These are phyloP conservation scores for Macaria liturata DNA, from an alignment of 2,888 invertebrate species.

Conservation along the genomic window DNA sequence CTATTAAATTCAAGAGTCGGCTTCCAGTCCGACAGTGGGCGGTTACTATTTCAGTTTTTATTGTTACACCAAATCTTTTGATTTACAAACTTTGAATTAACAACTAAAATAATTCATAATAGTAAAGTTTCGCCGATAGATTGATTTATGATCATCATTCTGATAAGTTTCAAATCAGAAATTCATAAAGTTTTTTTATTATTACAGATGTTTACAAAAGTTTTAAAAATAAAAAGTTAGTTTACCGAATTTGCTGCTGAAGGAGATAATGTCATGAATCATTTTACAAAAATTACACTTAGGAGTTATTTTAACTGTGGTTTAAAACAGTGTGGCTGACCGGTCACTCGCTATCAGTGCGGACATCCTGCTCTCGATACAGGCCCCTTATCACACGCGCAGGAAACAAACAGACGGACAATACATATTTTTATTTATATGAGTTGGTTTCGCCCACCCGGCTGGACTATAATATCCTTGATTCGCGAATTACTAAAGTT, in stretches of 20 bases:
- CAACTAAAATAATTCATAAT: too few species aligned
- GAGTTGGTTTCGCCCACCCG: constrained; percentile 60
- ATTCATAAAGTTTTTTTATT: too few species aligned
- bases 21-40: too few species aligned
- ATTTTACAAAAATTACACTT: constrained; percentile 3
- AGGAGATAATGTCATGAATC: constrained; percentile 8
- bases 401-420: constrained; percentile 66
- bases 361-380: constrained; percentile 71
- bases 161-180: too few species aligned
- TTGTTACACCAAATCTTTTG: neutral
- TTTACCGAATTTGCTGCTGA: neutral
- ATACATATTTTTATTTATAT: constrained; percentile 66
- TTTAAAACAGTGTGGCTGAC: constrained; percentile 41
- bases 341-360: constrained; percentile 68
- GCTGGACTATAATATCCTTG: constrained; percentile 59
- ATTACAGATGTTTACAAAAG: too few species aligned
- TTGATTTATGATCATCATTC: too few species aligned
- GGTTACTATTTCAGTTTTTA: too few species aligned
- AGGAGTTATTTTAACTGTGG: too few species aligned
- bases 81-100: constrained; percentile 3
- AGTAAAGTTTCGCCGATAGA: too few species aligned
- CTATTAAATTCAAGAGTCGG: constrained; percentile 2
- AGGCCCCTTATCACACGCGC: constrained; percentile 60
- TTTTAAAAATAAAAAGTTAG: too few species aligned
- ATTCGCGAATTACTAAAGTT: constrained; percentile 56